These are phyloP conservation scores for Globia sparganii DNA, from an alignment of 2,888 invertebrate genomes.

Conservation along the genomic window DNA sequence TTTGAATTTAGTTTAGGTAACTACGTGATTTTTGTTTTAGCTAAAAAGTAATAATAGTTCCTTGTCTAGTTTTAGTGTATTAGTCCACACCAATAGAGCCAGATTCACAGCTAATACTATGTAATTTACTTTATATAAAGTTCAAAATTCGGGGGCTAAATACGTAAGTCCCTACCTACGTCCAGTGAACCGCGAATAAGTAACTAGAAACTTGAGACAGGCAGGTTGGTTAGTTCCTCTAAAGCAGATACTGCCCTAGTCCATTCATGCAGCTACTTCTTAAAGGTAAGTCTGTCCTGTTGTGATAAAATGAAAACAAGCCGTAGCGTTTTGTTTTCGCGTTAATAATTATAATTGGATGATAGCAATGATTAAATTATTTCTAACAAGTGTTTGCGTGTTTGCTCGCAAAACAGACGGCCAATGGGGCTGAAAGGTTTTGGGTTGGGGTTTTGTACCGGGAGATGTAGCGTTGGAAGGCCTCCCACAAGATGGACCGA, in stretches of 20 bases:
- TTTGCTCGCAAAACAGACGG: background rate
- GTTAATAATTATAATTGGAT: background rate
- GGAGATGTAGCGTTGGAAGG: too few species aligned
- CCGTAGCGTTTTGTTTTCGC: background rate
- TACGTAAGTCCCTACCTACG: background rate
- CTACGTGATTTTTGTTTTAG: background rate
- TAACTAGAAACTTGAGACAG: conserved; percentile 17
- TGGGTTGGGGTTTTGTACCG: background rate
- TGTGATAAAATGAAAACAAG: background rate
- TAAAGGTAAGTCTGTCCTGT: background rate
- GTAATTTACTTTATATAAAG: conserved; percentile 3
- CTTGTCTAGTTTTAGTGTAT: background rate
- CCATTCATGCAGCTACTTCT: conserved; percentile 14
- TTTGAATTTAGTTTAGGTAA: background rate
- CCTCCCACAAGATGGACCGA: background rate
- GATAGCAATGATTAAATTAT: too few species aligned
- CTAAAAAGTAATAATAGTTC: background rate
- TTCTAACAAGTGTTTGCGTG: background rate
- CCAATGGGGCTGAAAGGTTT: background rate
- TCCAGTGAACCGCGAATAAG: conserved; percentile 16
- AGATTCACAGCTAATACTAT: too few species aligned
- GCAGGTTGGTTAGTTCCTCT: conserved; percentile 6
- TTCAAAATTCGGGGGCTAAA: conserved; percentile 2
- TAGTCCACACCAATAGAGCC: background rate
- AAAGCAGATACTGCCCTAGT: background rate